These are phyloP conservation scores for Phania funesta DNA, from an alignment of 2,888 invertebrate species.

Conservation along the genomic window DNA sequence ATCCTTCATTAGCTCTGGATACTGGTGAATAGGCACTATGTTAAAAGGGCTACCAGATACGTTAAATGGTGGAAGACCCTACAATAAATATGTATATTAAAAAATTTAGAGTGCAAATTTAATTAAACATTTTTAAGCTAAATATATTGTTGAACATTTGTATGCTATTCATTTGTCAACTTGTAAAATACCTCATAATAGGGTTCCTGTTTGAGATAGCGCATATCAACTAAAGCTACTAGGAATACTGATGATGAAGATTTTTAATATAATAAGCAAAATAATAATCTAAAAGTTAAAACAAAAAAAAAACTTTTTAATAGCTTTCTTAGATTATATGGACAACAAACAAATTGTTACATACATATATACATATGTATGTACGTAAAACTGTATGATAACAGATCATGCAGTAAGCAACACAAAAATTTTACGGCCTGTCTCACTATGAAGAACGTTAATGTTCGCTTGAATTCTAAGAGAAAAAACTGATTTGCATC, in stretches of 20 bases:
- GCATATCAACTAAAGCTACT: slow-evolving; percentile 73
- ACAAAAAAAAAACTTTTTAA: slow-evolving; percentile 29
- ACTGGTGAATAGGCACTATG: slow-evolving; percentile 87
- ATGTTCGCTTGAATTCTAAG: too few species aligned
- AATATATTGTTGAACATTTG: background rate
- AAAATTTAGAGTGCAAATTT: background rate
- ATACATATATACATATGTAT: background rate
- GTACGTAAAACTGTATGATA: background rate
- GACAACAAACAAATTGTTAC: too few species aligned
- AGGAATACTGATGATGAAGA: slow-evolving; percentile 51
- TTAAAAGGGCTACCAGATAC: slow-evolving; percentile 80
- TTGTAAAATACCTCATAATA: slow-evolving; percentile 76
- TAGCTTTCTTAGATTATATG: background rate
- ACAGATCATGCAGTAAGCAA: too few species aligned
- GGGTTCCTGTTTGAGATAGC: slow-evolving; percentile 78
- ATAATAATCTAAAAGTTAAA: slow-evolving; percentile 51
- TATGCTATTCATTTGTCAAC: slow-evolving; percentile 1
- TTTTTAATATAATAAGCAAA: slow-evolving; percentile 50
- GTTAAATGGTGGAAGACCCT: slow-evolving; percentile 80
- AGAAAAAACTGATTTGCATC: too few species aligned
- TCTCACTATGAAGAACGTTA: too few species aligned
- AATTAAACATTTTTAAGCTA: background rate
- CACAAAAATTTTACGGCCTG: too few species aligned
- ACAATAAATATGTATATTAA: slow-evolving; percentile 38
- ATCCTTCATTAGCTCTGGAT: slow-evolving; percentile 86